Percentiles rank a stretch among this genome's conserved stretches.
phyloP scores from a whole-genome alignment of 2,797 vertebrate species.

The Pseudopleuronectes americanus region DNA sequence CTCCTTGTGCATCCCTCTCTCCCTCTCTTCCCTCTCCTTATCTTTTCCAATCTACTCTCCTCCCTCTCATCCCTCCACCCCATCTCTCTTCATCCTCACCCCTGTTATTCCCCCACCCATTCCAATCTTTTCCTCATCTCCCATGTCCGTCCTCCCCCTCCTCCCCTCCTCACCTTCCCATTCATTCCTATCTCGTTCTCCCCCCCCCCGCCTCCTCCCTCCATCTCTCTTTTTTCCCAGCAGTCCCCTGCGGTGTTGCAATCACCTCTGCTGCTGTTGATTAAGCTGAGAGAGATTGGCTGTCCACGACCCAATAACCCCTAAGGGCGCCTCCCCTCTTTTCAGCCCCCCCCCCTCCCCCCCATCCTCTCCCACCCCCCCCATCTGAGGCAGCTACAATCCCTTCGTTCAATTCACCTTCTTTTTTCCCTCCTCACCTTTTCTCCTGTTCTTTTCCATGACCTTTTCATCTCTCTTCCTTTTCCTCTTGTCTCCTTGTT shows the following conservation, averaged over 20 bases:
- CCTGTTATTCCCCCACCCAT: slow-evolving; percentile 36
- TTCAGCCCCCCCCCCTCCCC: slow-evolving; percentile 14
- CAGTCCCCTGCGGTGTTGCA: slow-evolving; percentile 73
- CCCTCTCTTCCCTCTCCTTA: neutral
- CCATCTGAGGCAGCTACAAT: slow-evolving; percentile 63
- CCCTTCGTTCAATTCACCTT: slow-evolving; percentile 58
- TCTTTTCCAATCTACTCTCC: slow-evolving; percentile 27
- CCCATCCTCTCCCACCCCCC: neutral
- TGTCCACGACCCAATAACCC: slow-evolving; percentile 83
- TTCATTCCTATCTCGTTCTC: slow-evolving; percentile 52
- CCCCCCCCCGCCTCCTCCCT: neutral
- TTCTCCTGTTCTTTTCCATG: slow-evolving; percentile 11
- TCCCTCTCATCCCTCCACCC: slow-evolving; percentile 3
- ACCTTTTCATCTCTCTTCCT: slow-evolving; percentile 1
- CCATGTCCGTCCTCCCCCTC: neutral
- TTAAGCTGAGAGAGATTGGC: slow-evolving; percentile 84
- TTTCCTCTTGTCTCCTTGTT: slow-evolving; percentile 14
- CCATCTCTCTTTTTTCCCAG: slow-evolving; percentile 55
- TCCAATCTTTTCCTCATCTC: slow-evolving; percentile 60
- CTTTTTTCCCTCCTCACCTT: slow-evolving; percentile 4
- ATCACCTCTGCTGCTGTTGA: slow-evolving; percentile 82
- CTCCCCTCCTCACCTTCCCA: slow-evolving; percentile 24
- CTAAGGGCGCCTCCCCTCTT: slow-evolving; percentile 51
- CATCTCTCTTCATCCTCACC: slow-evolving; percentile 14
- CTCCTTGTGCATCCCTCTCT: neutral